phyloP scores from a whole-genome alignment of 2,113 vertebrate genomes.

The Sceloporus tristichus region DNA sequence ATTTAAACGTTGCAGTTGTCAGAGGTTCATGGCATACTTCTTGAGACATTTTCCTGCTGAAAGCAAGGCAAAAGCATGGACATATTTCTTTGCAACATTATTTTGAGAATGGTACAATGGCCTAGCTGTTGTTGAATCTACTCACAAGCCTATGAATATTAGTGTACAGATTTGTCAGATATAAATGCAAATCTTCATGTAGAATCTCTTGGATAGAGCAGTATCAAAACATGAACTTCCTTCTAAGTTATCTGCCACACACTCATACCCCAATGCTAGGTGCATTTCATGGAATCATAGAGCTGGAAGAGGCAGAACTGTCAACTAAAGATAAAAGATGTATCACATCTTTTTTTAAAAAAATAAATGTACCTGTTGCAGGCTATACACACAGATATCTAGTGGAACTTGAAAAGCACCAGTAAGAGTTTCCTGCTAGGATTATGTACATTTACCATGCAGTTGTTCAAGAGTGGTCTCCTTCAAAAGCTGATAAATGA shows the following conservation, averaged over 20 bases:
- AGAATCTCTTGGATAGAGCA: neutral
- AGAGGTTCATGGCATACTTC: neutral
- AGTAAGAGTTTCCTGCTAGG: neutral
- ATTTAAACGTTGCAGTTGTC: neutral
- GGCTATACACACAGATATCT: neutral
- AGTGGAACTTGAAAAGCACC: neutral
- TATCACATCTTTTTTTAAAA: neutral
- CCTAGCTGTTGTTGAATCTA: neutral
- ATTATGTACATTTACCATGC: neutral
- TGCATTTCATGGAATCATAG: neutral
- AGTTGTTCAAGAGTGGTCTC: constrained; percentile 32
- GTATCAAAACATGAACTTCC: neutral
- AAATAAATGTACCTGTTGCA: neutral
- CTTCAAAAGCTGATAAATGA: neutral
- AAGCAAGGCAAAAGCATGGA: neutral
- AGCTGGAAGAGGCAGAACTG: too few species aligned
- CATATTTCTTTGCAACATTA: neutral
- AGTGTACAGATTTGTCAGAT: neutral
- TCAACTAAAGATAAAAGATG: neutral
- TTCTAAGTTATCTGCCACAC: neutral
- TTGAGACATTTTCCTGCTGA: neutral
- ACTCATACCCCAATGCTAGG: neutral
- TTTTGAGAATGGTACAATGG: neutral
- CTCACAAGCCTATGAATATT: neutral
- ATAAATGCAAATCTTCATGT: neutral